Base-by-base conservation (phyloP, 1,140 invertebrate genomes). In the Eriocheir sinensis region DNA sequence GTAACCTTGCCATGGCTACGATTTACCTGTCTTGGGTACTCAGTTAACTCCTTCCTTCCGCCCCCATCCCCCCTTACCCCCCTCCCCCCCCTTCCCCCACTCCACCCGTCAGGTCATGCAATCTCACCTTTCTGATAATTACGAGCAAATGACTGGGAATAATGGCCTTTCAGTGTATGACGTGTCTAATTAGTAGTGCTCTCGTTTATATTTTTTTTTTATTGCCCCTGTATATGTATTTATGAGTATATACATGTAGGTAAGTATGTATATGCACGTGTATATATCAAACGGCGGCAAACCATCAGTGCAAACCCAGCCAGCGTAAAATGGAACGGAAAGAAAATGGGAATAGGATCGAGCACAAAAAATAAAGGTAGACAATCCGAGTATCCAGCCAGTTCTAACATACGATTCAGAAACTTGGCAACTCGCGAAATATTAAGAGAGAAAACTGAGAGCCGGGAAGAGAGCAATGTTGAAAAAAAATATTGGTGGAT, bases 321-420 rank as follows among this genome's bases (percentile, higher is more conserved):
- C 60, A 72, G 60, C 12, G n/a, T 72, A n/a, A 72, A 72, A 72
- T 15, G n/a, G 12, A 15, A n/a, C n/a, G 60, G n/a, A 72, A 72
- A 72, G n/a, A 72, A 72, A 72, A 72, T 72, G 60, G 60, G n/a
- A n/a, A 72, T n/a, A 72, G 60, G 60, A n/a, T n/a, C 60, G 60
- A 72, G 60, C 60, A n/a, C n/a, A n/a, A n/a, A n/a, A n/a, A n/a
- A n/a, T n/a, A n/a, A n/a, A n/a, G n/a, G n/a, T n/a, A n/a, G n/a
- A n/a, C n/a, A n/a, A n/a, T n/a, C n/a, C n/a, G n/a, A n/a, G n/a
- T n/a, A n/a, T n/a, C n/a, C n/a, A n/a, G n/a, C n/a, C n/a, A n/a
- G n/a, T n/a, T n/a, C n/a, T n/a, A n/a, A n/a, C n/a, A n/a, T n/a
- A n/a, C n/a, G n/a, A n/a, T n/a, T n/a, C n/a, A n/a, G n/a, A n/a